phyloP scores from a whole-genome alignment of 2,113 vertebrate species.

The Sturnira hondurensis region DNA sequence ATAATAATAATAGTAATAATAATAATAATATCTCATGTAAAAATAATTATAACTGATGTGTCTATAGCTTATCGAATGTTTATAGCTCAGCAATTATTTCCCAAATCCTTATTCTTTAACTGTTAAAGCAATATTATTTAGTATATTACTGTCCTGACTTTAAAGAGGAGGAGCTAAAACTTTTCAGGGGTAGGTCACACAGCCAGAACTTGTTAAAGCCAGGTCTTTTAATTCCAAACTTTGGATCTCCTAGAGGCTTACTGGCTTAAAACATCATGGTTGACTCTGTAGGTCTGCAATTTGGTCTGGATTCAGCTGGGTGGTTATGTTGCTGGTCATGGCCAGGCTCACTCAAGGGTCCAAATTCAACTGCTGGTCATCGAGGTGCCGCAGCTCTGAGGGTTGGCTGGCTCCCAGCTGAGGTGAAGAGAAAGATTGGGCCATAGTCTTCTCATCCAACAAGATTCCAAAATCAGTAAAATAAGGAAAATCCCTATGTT shows the following conservation, averaged over 20 bases:
- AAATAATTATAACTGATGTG: neutral
- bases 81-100: too few species aligned
- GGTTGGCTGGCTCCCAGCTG: neutral
- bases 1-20: neutral
- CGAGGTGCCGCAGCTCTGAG: neutral
- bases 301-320: neutral
- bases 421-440: neutral
- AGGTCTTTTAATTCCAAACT: neutral
- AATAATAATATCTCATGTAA: neutral
- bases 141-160: neutral
- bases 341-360: neutral
- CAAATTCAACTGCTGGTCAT: neutral
- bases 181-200: neutral
- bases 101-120: neutral
- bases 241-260: neutral
- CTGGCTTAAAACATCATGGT: neutral
- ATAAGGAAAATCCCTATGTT: neutral
- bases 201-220: neutral
- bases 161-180: neutral
- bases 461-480: neutral
- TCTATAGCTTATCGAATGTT: neutral
- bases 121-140: neutral
- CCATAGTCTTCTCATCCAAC: neutral
- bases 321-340: neutral
- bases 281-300: neutral